These are phyloP conservation scores for Drosophila kambysellisi DNA, from an alignment of 2,888 invertebrate species.

Conservation along the genomic window DNA sequence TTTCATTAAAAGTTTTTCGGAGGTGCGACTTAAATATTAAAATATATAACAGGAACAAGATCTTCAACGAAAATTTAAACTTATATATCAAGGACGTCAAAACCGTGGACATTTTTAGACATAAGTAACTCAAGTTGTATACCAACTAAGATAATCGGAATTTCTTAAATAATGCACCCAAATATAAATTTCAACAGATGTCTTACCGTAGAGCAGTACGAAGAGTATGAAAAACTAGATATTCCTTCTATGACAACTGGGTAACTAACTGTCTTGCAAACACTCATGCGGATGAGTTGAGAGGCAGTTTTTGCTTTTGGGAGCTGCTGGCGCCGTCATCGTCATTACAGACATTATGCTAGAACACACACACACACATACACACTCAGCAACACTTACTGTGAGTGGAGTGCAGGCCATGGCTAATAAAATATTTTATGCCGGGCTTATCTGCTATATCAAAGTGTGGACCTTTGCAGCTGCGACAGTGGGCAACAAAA, in stretches of 20 bases:
- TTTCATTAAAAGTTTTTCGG: no score
- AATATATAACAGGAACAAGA: no score
- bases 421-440: conserved; percentile 80
- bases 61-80: no score
- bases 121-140: background rate
- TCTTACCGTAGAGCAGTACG: background rate
- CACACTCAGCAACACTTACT: conserved; percentile 1
- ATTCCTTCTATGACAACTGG: background rate
- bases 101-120: background rate
- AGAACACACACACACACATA: background rate
- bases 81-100: background rate
- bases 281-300: conserved; percentile 58
- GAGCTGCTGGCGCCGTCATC: conserved; percentile 58
- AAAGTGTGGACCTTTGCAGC: conserved; percentile 70
- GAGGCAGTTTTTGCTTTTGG: conserved; percentile 47
- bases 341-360: conserved; percentile 59
- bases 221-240: background rate
- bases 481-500: conserved; percentile 58
- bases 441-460: conserved; percentile 72
- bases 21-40: no score
- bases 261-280: conserved; percentile 32
- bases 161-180: background rate
- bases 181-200: background rate
- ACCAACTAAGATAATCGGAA: background rate
- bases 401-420: conserved; percentile 39